Evolutionary conservation across 2,797 vertebrate species (phyloP).

Genomic region (Coranthus polyacanthus): DNA sequence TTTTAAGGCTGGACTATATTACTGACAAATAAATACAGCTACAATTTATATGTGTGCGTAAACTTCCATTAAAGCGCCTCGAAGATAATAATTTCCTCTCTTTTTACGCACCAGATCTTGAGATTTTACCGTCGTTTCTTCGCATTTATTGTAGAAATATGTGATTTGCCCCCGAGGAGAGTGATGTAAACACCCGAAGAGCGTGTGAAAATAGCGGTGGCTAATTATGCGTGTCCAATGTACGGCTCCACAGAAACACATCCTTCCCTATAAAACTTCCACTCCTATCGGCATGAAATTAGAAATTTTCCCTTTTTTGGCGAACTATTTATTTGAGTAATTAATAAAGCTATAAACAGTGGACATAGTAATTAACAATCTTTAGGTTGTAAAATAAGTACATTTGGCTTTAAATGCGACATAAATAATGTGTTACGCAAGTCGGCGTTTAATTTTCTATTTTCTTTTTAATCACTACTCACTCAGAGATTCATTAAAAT

Average conservation of each 20-base stretch:
- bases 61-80: slow-evolving; percentile 9
- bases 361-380: slow-evolving; percentile 36
- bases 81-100: neutral
- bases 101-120: slow-evolving; percentile 4
- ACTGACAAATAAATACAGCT: neutral
- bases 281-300: slow-evolving; percentile 51
- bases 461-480: slow-evolving; percentile 64
- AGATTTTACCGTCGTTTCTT: slow-evolving; percentile 25
- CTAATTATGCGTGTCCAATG: slow-evolving; percentile 81
- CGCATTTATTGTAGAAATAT: slow-evolving; percentile 67
- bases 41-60: slow-evolving; percentile 10
- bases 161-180: slow-evolving; percentile 75
- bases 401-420: slow-evolving; percentile 36
- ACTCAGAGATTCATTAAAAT: slow-evolving; percentile 71
- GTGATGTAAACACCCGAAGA: slow-evolving; percentile 78
- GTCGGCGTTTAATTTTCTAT: slow-evolving; percentile 62
- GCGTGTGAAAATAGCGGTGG: slow-evolving; percentile 75
- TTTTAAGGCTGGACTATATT: slow-evolving; percentile 38
- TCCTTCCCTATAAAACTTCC: slow-evolving; percentile 62
- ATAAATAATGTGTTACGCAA: slow-evolving; percentile 26
- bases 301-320: slow-evolving; percentile 41
- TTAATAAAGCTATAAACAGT: slow-evolving; percentile 57
- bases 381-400: slow-evolving; percentile 44
- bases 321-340: slow-evolving; percentile 63
- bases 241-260: slow-evolving; percentile 65